Evolutionary conservation across 1,140 invertebrate genomes (phyloP).

Genomic region (Brachionus plicatilis): DNA sequence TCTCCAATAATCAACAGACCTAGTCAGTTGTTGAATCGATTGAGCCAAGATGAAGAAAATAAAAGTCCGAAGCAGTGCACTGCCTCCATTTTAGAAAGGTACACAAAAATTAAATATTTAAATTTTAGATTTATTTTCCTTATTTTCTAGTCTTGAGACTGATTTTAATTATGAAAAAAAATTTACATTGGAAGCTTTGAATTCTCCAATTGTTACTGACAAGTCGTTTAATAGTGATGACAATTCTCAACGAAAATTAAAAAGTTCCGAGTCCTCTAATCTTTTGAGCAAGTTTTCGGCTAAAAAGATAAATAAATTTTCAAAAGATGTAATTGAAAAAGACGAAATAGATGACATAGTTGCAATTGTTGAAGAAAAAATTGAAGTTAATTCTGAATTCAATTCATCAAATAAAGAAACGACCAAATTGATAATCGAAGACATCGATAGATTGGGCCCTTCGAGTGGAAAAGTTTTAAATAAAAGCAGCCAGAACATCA

Average conservation of each 20-base stretch:
- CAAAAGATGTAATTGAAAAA: background rate
- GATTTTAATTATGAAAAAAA: slow-evolving; percentile 8
- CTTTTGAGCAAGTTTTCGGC: background rate
- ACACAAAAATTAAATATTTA: background rate
- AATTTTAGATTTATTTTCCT: background rate
- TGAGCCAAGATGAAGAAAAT: background rate
- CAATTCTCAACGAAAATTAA: background rate
- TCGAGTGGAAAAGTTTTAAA: background rate
- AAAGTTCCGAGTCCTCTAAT: background rate
- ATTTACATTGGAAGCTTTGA: background rate
- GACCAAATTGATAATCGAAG: background rate
- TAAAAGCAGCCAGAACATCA: background rate
- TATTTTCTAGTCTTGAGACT: background rate
- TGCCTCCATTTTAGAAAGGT: background rate
- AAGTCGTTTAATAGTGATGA: background rate
- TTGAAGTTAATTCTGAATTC: background rate
- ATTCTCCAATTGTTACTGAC: slow-evolving; percentile 20
- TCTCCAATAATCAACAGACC: slow-evolving; percentile 17
- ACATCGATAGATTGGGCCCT: background rate
- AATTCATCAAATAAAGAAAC: background rate
- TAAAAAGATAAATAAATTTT: background rate
- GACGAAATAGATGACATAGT: background rate
- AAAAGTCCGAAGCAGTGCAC: background rate
- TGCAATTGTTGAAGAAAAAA: background rate
- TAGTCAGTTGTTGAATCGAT: background rate